Base-by-base conservation (phyloP, 1,140 invertebrate genomes). In the Protaetia brevitarsis region DNA sequence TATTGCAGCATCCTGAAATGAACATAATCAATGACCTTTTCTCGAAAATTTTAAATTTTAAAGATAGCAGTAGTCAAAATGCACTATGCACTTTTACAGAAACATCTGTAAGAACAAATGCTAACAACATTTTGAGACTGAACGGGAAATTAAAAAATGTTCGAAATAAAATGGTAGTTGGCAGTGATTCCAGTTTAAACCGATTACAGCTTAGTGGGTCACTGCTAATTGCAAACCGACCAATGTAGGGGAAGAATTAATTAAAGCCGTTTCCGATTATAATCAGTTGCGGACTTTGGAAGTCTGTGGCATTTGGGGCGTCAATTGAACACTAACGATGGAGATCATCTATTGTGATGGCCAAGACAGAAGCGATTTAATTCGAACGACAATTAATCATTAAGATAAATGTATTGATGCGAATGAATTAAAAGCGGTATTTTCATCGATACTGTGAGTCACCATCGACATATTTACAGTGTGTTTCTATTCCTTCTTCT, bases 231-330 rank as follows among this genome's bases (percentile, higher is more conserved):
- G 57, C 57, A 59, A 59, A 59, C 57, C n/a, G 10, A 31, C 26
- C 57, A 19, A 11, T 19, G 57, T 31, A 59, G 41, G 57, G 57
- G 57, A 59, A 59, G 57, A 59, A 59, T 59, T 59, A 59, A 59
- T 59, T 59, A 59, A 59, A 59, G 26, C 57, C 26, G 57, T 59
- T 31, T 19, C 57, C 29, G 57, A 59, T 31, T 29, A 59, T 59
- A 28, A 31, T 59, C 57, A 59, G 29, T 31, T 59, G 57, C 29
- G 26, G 16, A 27, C 26, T 31, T 8, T 23, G 29, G 30, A 59
- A 31, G 27, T 59, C 57, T 4, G 21, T 51, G 41, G 41, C 41
- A 51, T 51, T 51, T 8, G 41, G 57, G 8, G 5, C 57, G 2
- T 31, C 57, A 59, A 59, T 59, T 29, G 57, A 31, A 27, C 57